A percentile compares a stretch with the other conserved stretches of the same genome.
These are phyloP conservation scores for Diorhabda sublineata DNA, from an alignment of 1,140 invertebrate species.

Conservation along the genomic window DNA sequence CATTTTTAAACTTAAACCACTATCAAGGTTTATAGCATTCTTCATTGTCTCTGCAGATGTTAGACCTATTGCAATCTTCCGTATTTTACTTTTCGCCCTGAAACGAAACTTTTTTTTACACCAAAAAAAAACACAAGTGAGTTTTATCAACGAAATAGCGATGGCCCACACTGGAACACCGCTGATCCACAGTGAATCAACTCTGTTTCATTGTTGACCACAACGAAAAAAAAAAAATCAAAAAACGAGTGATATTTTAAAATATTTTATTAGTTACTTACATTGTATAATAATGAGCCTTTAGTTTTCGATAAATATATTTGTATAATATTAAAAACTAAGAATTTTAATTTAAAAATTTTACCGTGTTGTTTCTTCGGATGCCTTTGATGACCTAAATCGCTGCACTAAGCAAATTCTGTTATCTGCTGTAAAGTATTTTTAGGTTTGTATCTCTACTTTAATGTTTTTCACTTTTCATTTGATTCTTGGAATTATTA, in stretches of 20 bases:
- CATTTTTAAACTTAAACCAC: neutral
- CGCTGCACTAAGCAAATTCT: too few relatives aligned
- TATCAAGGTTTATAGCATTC: neutral
- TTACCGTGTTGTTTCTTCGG: neutral
- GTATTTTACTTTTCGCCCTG: neutral
- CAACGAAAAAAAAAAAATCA: neutral
- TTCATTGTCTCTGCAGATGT: slow-evolving; percentile 1
- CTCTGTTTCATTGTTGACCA: neutral
- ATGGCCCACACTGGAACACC: neutral
- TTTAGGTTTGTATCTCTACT: too few relatives aligned
- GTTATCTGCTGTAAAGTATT: too few relatives aligned
- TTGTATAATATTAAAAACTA: neutral
- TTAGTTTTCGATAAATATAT: neutral
- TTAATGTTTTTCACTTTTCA: too few relatives aligned
- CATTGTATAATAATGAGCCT: neutral
- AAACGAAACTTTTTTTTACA: neutral
- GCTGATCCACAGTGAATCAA: neutral
- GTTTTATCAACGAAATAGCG: neutral
- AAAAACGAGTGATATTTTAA: neutral
- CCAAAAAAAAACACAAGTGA: neutral
- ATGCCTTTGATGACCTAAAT: too few relatives aligned
- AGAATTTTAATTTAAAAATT: neutral
- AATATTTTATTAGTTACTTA: neutral
- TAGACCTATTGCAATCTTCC: slow-evolving; percentile 8
- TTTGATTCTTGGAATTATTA: too few relatives aligned